Base-by-base conservation (phyloP, 2,113 vertebrate species). In the Ursus arctos region DNA sequence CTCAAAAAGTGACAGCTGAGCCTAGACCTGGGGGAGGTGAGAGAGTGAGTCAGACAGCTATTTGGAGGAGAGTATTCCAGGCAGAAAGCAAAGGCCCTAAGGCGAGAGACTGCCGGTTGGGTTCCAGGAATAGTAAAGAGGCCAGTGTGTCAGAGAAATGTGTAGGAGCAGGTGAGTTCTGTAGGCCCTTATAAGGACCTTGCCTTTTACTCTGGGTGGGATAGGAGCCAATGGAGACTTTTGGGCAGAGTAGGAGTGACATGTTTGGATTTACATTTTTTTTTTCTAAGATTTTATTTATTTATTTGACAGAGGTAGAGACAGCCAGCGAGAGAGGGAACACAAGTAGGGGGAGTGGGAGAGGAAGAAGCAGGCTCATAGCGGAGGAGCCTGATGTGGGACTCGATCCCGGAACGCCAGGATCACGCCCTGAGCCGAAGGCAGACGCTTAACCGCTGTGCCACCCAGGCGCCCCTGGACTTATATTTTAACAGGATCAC, bases 81-180 rank as follows among this genome's bases (percentile, higher is more conserved):
- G 88, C 49, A 83, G 88, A 89, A 98, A 89, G 92, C 63, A 96
- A 95, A 97, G 36, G 55, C 88, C 93, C 94, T 76, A 33, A 96
- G 94, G 95, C 72, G 2, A 96, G 55, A 95, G 77, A 65, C 61
- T 93, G 92, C 74, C 43, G 93, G 43, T 19, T 33, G 22, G 40
- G 59, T 96, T 95, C 86, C 65, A 61, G 74, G 65, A 95, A 92
- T 51, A 93, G 92, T 82, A 96, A 97, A 88, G 92, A 98, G 97
- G 95, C 61, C 94, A 97, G 89, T 98, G 59, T 97, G 97, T 96
- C 89, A 89, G 81, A 91, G 53, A 67, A 72, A 33, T 91, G 24
- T 94, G 86, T 85, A 36, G 77, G 77, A 83, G 79, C 82, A 95
- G 65, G 72, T 83, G 61, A 95, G 74, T 76, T 84, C 74, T 72